A percentile compares a stretch with the other conserved stretches of the same genome.
These are phyloP conservation scores for Melanargia galathea DNA, from an alignment of 2,888 invertebrate species.

Conservation along the genomic window DNA sequence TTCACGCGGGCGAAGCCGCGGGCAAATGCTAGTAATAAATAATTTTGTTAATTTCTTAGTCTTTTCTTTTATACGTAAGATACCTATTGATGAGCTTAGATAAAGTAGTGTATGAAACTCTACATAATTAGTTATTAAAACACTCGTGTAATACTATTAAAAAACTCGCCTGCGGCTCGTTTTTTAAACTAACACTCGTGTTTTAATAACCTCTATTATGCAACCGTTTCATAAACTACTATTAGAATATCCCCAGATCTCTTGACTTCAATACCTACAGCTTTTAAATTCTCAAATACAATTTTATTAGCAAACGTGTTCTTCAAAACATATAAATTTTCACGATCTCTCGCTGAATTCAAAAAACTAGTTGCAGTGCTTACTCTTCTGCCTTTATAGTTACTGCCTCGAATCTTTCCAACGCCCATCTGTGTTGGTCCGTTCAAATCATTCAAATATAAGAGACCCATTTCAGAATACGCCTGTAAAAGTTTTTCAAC, in stretches of 20 bases:
- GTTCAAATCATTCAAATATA: conserved; percentile 67
- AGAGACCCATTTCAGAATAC: conserved; percentile 76
- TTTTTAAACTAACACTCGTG: no score
- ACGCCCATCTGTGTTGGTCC: conserved; percentile 77
- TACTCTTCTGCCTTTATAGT: conserved; percentile 76
- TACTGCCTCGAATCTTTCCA: conserved; percentile 78
- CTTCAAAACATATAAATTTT: conserved; percentile 66
- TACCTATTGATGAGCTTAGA: no score
- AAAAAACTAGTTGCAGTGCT: conserved; percentile 80
- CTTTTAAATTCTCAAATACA: conserved; percentile 46
- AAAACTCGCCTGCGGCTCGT: no score
- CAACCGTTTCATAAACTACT: no score
- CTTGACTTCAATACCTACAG: conserved; percentile 58
- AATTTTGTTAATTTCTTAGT: no score
- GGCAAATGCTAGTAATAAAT: no score
- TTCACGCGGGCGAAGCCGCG: no score
- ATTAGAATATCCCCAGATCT: conserved; percentile 52
- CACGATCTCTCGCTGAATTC: conserved; percentile 55
- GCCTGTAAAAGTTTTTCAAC: conserved; percentile 62
- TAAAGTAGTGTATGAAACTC: no score
- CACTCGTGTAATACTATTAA: no score
- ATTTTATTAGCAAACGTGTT: conserved; percentile 54
- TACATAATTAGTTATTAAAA: no score
- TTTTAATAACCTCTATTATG: no score
- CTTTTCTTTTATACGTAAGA: no score